These are phyloP conservation scores for Habroteleia sp. DNA, from an alignment of 2,888 invertebrate species.

Conservation along the genomic window DNA sequence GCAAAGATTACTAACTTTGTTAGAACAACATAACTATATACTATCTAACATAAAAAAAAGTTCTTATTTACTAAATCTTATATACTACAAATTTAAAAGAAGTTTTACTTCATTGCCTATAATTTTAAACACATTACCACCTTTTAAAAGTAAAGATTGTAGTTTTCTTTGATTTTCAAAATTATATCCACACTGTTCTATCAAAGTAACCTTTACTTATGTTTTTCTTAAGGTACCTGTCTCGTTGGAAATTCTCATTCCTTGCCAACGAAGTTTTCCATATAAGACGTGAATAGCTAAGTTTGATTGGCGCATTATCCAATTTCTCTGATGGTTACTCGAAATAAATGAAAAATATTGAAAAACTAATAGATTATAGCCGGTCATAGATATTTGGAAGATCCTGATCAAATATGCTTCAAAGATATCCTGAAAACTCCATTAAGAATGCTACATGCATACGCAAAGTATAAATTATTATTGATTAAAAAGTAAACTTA, in stretches of 20 bases:
- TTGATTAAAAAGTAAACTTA: slow-evolving; percentile 7
- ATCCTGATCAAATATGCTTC: slow-evolving; percentile 25
- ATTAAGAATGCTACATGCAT: slow-evolving; percentile 8
- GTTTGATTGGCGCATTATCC: slow-evolving; percentile 73
- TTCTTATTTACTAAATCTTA: no score
- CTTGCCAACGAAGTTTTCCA: slow-evolving; percentile 51
- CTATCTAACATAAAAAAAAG: no score
- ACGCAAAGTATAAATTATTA: neutral
- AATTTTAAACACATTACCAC: no score
- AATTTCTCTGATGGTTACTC: slow-evolving; percentile 32
- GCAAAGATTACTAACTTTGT: no score
- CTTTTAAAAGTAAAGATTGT: no score
- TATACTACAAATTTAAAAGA: no score
- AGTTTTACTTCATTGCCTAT: no score
- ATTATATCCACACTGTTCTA: no score
- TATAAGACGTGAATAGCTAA: slow-evolving; percentile 68
- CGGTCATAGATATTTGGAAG: slow-evolving; percentile 7
- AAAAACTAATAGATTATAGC: slow-evolving; percentile 38
- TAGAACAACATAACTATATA: no score
- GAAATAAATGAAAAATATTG: slow-evolving; percentile 42
- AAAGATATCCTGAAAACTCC: slow-evolving; percentile 16
- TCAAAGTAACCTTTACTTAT: no score
- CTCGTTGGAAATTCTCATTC: slow-evolving; percentile 28
- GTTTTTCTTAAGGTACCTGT: no score
- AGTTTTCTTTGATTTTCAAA: no score